A percentile compares a stretch with the other conserved stretches of the same genome.
phyloP scores from a whole-genome alignment of 35 echinoderm and acorn worm genomes.

The Heliocidaris erythrogramma region DNA sequence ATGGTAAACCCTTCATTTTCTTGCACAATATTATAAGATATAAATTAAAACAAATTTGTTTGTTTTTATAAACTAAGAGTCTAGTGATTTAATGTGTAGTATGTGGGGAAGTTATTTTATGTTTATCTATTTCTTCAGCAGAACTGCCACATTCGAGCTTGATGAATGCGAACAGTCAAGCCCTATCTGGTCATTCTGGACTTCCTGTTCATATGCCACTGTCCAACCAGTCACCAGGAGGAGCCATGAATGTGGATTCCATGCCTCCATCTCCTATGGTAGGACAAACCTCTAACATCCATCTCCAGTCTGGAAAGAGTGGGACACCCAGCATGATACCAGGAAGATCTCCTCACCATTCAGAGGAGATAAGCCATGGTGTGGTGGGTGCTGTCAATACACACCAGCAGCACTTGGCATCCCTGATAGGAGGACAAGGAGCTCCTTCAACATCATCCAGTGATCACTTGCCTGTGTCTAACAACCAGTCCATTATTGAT shows the following conservation, averaged over 20 bases:
- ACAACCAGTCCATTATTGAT: constrained; percentile 46
- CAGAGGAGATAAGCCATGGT: constrained; percentile 12
- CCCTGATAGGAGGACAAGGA: constrained; percentile 37
- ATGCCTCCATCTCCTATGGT: constrained; percentile 61
- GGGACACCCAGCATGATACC: constrained; percentile 53
- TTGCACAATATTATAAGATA: background rate
- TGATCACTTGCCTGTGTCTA: constrained; percentile 21
- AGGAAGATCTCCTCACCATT: constrained; percentile 59
- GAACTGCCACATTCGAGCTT: constrained; percentile 34
- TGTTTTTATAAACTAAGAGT: background rate
- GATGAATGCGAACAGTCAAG: background rate
- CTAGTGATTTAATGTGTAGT: background rate
- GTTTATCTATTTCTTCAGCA: background rate
- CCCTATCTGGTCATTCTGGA: constrained; percentile 8
- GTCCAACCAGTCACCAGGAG: constrained; percentile 49
- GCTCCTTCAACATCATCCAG: background rate
- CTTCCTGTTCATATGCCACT: constrained; percentile 46
- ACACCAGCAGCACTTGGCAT: constrained; percentile 15
- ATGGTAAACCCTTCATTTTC: background rate
- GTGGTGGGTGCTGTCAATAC: background rate
- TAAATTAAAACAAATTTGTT: background rate
- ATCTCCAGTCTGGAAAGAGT: constrained; percentile 45
- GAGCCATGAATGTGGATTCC: constrained; percentile 49
- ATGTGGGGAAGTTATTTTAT: background rate
- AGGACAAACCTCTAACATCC: constrained; percentile 48